Percentiles rank a stretch among this genome's conserved stretches.
Conservation (phyloP, 53 echinoderm and acorn worm species). For the Holothuria scabra region DNA sequence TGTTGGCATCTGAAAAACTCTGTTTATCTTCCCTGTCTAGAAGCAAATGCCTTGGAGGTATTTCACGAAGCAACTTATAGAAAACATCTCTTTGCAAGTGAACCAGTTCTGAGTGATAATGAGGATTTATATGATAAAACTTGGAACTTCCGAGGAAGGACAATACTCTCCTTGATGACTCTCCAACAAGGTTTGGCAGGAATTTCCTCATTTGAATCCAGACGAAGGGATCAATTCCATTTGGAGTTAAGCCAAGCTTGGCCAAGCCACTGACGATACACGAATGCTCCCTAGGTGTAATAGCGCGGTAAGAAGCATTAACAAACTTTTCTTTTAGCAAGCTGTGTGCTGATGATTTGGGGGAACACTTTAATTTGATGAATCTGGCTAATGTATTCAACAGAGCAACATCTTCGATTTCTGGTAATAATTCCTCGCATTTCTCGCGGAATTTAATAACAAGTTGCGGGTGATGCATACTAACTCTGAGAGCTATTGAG, state of each 20-base stretch:
- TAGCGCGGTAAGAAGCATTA: neutral
- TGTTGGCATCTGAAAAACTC: neutral
- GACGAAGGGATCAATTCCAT: conserved; percentile 24
- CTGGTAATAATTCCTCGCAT: neutral
- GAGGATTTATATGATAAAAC: neutral
- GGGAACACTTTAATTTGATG: neutral
- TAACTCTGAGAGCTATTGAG: neutral
- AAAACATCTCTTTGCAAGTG: conserved; percentile 15
- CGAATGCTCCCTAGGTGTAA: conserved; percentile 16
- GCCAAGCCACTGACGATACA: conserved; percentile 10
- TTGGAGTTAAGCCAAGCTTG: conserved; percentile 5
- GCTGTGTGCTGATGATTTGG: neutral
- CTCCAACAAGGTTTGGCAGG: neutral
- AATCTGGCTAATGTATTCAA: conserved; percentile 26
- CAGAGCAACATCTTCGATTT: conserved; percentile 8
- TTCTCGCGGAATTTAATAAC: neutral
- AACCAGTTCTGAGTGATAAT: conserved; percentile 11
- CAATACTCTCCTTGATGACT: conserved; percentile 11
- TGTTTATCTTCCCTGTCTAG: neutral
- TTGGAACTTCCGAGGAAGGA: conserved; percentile 1
- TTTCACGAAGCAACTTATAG: neutral
- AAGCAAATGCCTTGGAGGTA: conserved; percentile 8
- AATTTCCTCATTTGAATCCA: conserved; percentile 33
- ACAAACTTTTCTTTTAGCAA: conserved; percentile 19
- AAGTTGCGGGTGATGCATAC: conserved; percentile 10